Base-by-base conservation (phyloP, 2,113 vertebrate species). In the Seriola rivoliana region DNA sequence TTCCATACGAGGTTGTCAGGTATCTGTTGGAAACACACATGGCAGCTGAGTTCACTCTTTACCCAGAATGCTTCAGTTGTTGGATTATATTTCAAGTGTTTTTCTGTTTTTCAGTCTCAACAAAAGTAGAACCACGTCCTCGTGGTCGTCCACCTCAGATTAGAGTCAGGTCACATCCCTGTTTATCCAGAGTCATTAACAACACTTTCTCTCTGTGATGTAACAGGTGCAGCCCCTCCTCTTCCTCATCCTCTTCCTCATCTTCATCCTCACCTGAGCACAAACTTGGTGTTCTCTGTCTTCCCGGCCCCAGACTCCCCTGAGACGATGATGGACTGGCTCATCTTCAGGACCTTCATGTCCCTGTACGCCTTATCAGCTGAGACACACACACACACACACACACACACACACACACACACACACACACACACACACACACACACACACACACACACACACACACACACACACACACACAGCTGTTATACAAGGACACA, bases 241-340 rank as follows among this genome's bases (percentile, higher is more conserved):
- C 55, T 0, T 42, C 40, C 2, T 42, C 40, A 11, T 42, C 25
- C 3, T 50, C 55, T 0, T 42, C 40, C 2, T 42, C 40, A 11
- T 42, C 6, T 4, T 57, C 54, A 5, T 52, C 19, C 80, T 85
- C 88, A 99, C 98, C 97, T 95, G 80, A 99, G 94, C 63, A 99
- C 97, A 94, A 99, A 99, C 94, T 99, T 99, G 40, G 98, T 99
- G 91, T 99, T 99, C 93, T 99, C 98, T 0, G 98, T 99, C 94
- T 99, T 99, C 38, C 98, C 98, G 74, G 98, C 98, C 70, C 98
- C 98, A 0, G 98, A 99, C 92, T 99, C 98, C 84, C 98, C 98
- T 9, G 98, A 99, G 54, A 99, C 98, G 59, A 99, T 97, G 93
- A 99, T 98, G 76, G 98, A 99, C 93, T 99, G 98, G 80, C 98